Base-by-base conservation (phyloP, 2,113 vertebrate species). In the Helogale parvula region DNA sequence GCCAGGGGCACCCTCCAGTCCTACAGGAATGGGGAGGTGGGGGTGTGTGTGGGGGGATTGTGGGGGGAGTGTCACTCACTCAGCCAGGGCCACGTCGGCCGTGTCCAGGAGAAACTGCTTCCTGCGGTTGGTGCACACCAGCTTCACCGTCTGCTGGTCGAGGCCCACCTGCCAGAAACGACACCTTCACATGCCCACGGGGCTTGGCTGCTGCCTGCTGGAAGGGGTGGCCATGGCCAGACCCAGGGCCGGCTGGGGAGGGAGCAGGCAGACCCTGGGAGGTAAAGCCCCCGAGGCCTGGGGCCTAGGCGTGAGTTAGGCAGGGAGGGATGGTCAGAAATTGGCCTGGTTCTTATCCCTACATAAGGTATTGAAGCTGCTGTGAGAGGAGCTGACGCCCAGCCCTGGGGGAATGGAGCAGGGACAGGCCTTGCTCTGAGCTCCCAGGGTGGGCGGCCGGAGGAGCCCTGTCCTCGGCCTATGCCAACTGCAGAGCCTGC, bases 51-150 rank as follows among this genome's bases (percentile, higher is more conserved):
- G 0, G 1, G 19, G 41, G 5, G 41, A 41, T 5, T 41, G 41
- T 41, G 45, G 12, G 21, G 0, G 0, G 13, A 1, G 11, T 8
- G 68, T 31, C 54, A 98, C 99, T 99, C 98, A 99, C 99, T 99
- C 97, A 0, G 99, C 99, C 93, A 99, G 99, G 23, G 99, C 99
- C 83, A 98, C 54, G 7, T 99, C 99, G 0, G 99, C 99, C 0
- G 99, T 99, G 98, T 99, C 99, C 57, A 99, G 98, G 91, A 99
- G 98, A 98, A 99, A 99, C 97, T 99, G 99, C 93, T 99, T 99
- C 98, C 99, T 98, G 97, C 99, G 99, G 96, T 99, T 99, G 93
- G 99, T 99, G 98, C 99, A 99, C 88, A 99, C 99, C 96, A 99
- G 96, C 0, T 98, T 99, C 95, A 99, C 98, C 0, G 99, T 99